Conservation (phyloP, 2,113 vertebrate genomes). For the Castor canadensis region DNA sequence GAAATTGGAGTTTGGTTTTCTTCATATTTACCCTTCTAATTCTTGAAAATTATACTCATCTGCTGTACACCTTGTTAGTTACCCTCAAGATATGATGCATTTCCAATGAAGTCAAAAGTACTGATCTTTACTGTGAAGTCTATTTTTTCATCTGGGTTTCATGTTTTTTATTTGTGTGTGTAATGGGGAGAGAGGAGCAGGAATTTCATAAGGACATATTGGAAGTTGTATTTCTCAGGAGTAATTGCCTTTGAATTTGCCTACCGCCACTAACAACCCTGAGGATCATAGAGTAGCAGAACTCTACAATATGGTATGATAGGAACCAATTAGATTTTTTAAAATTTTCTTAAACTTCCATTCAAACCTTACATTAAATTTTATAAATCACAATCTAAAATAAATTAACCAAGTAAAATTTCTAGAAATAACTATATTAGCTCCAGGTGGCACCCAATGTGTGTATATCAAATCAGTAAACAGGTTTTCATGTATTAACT, state of each 20-base stretch:
- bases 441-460: background rate
- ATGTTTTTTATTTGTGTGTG: background rate
- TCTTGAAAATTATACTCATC: background rate
- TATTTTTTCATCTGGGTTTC: background rate
- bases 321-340: background rate
- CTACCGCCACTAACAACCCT: background rate
- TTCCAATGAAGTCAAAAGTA: background rate
- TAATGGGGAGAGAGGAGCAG: background rate
- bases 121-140: background rate
- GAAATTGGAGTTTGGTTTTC: background rate
- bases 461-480: background rate
- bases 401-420: background rate
- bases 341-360: background rate
- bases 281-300: background rate
- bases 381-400: background rate
- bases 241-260: conserved; percentile 7
- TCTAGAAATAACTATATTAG: background rate
- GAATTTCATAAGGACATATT: background rate
- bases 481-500: background rate
- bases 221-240: background rate
- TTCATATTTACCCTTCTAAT: background rate
- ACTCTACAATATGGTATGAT: background rate
- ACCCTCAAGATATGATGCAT: background rate
- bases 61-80: background rate
- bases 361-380: background rate